Base-by-base conservation (phyloP, 2,113 vertebrate species). In the Hippocampus comes region DNA sequence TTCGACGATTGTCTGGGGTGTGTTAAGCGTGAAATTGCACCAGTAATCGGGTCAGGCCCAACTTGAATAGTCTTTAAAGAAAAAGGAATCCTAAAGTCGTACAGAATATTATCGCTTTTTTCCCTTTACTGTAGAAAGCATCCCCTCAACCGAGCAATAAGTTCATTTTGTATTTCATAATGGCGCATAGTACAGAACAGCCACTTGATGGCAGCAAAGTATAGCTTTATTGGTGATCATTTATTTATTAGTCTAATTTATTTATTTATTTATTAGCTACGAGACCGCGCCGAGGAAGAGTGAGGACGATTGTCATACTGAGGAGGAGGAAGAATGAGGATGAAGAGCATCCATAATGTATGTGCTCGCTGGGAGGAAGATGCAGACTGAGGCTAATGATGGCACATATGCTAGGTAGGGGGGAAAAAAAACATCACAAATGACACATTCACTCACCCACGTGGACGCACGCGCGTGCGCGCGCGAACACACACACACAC, bases 171-270 rank as follows among this genome's bases (percentile, higher is more conserved):
- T 21, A 11, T 56, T n/a, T 12, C 21, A 56, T 56, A 23, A n/a
- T 56, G 21, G 9, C 53, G 9, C 53, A 4, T n/a, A 11, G 9
- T n/a, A 11, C 23, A 2, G 42, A 51, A 60, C 41, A n/a, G 74
- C 87, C 90, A 87, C 91, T 80, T 74, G 91, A 66, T 90, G 92
- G 89, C 89, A 91, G 89, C 69, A 57, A 73, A 84, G 87, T 76
- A 43, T 83, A 64, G 48, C 1, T 15, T 18, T 49, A 17, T 49
- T 38, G 34, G 0, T 6, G 34, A 38, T 49, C 15, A 15, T 49
- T 49, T 17, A 51, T 51, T 51, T 51, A 3, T 18, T 18, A 18
- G 48, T 5, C 5, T 38, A 38, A 38, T 38, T 5, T 38, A 17
- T 49, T 49, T 48, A 12, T 48, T 48, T 17, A 51, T 51, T 51